phyloP scores from a whole-genome alignment of 2,797 vertebrate species.

The Notoglanidium macrostoma region DNA sequence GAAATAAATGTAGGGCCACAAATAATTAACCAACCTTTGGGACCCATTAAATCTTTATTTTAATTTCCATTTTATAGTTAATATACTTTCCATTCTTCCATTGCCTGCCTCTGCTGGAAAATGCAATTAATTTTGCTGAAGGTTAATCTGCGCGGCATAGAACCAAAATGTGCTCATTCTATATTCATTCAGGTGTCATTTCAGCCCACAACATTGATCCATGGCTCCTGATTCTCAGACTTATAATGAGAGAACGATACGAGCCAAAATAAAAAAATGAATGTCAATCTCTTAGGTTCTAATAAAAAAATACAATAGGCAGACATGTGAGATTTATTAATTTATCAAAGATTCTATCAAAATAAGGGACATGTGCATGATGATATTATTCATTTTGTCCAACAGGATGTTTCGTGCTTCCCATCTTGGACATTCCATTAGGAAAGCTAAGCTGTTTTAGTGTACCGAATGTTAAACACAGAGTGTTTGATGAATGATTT shows the following conservation, averaged over 20 bases:
- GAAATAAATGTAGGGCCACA: constrained; percentile 46
- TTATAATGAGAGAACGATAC: constrained; percentile 5
- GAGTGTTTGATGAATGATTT: constrained; percentile 19
- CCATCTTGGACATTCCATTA: neutral
- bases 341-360: constrained; percentile 7
- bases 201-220: constrained; percentile 19
- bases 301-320: neutral
- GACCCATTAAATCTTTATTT: constrained; percentile 50
- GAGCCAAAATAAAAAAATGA: neutral
- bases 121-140: constrained; percentile 54
- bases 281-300: neutral
- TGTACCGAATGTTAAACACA: neutral
- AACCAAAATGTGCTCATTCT: constrained; percentile 39
- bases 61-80: constrained; percentile 56
- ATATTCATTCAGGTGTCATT: constrained; percentile 24
- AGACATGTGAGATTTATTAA: neutral
- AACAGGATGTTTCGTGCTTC: neutral
- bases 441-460: neutral
- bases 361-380: neutral
- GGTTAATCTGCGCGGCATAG: constrained; percentile 45
- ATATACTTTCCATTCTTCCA: constrained; percentile 39
- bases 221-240: constrained; percentile 18
- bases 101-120: constrained; percentile 54
- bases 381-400: neutral
- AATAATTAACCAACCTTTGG: constrained; percentile 49